A percentile compares a stretch with the other conserved stretches of the same genome.
phyloP scores from a whole-genome alignment of 1,140 invertebrate species.

The honey bee (Apis mellifera) region DNA sequence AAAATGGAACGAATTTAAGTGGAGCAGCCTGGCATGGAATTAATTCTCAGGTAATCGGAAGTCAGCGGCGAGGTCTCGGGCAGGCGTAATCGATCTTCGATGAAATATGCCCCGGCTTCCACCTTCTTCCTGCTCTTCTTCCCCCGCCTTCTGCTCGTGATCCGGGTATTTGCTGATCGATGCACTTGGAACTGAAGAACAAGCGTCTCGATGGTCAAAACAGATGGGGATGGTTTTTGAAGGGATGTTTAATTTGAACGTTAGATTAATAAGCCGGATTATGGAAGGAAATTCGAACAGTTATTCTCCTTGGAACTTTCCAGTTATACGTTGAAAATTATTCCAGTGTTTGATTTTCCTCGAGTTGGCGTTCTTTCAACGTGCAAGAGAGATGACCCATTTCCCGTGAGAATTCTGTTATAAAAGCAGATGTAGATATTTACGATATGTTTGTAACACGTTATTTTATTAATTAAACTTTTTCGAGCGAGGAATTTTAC shows the following conservation, averaged over 20 bases:
- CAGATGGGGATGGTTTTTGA: not conserved
- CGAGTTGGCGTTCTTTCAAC: not conserved
- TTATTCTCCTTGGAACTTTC: not conserved
- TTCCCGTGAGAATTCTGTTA: not conserved
- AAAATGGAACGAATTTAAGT: conserved; percentile 54
- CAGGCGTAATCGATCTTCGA: conserved; percentile 34
- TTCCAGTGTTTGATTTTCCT: conserved; percentile 5
- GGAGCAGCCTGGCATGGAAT: conserved; percentile 34
- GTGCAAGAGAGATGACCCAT: not conserved
- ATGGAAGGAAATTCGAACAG: not conserved
- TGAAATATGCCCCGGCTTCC: conserved; percentile 9
- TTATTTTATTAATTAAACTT: conserved; percentile 4
- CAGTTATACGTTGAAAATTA: not conserved
- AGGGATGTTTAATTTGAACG: not conserved
- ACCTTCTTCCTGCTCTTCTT: not conserved
- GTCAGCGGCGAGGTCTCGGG: conserved; percentile 27
- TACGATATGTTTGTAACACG: not conserved
- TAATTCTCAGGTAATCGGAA: conserved; percentile 48
- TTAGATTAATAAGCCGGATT: not conserved
- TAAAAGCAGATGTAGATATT: not conserved
- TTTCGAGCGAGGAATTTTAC: not conserved
- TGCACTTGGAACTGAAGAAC: not conserved
- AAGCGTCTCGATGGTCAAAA: not conserved
- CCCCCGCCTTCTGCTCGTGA: not conserved
- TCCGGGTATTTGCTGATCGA: not conserved